Base-by-base conservation (phyloP, 37 sponge, comb jelly and placozoan species). In the Chondrosia reniformis region DNA sequence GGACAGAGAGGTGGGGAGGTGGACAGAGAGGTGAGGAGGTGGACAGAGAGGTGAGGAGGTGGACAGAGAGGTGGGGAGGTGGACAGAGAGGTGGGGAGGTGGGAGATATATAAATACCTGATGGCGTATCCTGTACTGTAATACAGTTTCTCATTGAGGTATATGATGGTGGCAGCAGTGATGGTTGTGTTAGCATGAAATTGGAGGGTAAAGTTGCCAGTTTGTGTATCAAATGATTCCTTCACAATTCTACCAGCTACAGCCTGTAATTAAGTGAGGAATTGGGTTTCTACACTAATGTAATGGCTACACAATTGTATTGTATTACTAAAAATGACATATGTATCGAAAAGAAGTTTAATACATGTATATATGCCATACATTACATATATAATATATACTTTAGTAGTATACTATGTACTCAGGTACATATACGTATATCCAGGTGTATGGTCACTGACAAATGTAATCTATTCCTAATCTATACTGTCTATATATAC, bases 41-140 rank as follows among this genome's bases (percentile, higher is more conserved):
- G n/a, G n/a, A n/a, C n/a, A n/a, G n/a, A n/a, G n/a, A n/a, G n/a
- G n/a, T n/a, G n/a, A n/a, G n/a, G n/a, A n/a, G n/a, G n/a, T n/a
- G n/a, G n/a, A n/a, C n/a, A n/a, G n/a, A n/a, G n/a, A n/a, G n/a
- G n/a, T n/a, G n/a, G n/a, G n/a, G n/a, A n/a, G n/a, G n/a, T n/a
- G n/a, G n/a, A n/a, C n/a, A n/a, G n/a, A n/a, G n/a, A n/a, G n/a
- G n/a, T n/a, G n/a, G n/a, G n/a, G n/a, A n/a, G n/a, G n/a, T n/a
- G n/a, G n/a, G n/a, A n/a, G n/a, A n/a, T n/a, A n/a, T n/a, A n/a
- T n/a, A n/a, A n/a, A n/a, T 38, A 89, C 89, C 41, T 80, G 56
- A 89, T 57, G 37, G 39, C 40, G 85, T 64, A 89, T 25, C 89
- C 89, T 52, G 77, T 71, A 25, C 85, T 85, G 46, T 89, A 89